Base-by-base conservation (phyloP, 2,888 invertebrate species). In the Clivina fossor region DNA sequence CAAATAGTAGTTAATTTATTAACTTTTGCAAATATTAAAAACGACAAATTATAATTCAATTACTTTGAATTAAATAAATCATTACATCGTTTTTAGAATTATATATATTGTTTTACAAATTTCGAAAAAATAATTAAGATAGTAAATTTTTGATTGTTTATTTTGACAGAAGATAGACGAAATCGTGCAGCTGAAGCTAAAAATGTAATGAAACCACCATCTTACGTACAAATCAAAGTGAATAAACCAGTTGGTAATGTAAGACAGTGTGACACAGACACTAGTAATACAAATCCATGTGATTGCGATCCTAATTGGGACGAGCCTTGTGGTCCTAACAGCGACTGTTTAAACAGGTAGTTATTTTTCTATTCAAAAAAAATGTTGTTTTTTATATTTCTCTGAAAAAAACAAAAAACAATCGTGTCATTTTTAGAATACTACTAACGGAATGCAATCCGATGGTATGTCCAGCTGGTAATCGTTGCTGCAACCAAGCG, bases 401-500 rank as follows among this genome's bases (percentile, higher is more conserved):
- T n/a, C n/a, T n/a, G n/a, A n/a, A n/a, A n/a, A n/a, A n/a, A n/a
- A n/a, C n/a, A n/a, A n/a, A n/a, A n/a, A n/a, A n/a, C n/a, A n/a
- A n/a, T n/a, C n/a, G n/a, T n/a, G n/a, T n/a, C n/a, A n/a, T n/a
- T 65, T 69, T 8, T 71, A 85, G 86, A 63, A 84, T 93, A 76
- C 76, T 95, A 30, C 78, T 90, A 69, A 87, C 91, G 2, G 96
- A 96, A 73, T 96, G 95, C 71, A 85, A 90, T 61, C 87, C 92
- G 0, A 79, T 76, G 26, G 78, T 86, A 0, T 97, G 97, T 68
- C 84, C 85, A 0, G 90, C 92, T 0, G 89, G 88, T 0, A 81
- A 83, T 0, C 80, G 82, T 13, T 97, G 96, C 70, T 80, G 84
- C 61, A 97, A 97, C 76, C 90, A 93, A 68, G 80, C 88, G 40